phyloP scores from a whole-genome alignment of 2,113 vertebrate species.

The Pardalotus punctatus region DNA sequence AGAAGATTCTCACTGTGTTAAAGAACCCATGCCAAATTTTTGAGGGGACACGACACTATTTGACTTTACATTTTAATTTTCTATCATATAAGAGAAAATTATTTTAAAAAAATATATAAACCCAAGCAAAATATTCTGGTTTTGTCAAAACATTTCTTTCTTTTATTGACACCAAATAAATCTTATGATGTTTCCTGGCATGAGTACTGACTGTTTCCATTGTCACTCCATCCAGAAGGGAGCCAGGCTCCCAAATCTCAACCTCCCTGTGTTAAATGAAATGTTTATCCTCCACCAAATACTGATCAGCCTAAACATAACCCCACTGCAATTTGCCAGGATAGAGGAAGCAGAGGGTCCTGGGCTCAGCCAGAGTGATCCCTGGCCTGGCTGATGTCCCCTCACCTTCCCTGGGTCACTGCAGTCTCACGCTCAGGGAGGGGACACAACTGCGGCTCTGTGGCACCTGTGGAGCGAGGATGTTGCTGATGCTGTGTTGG shows the following conservation, averaged over 20 bases:
- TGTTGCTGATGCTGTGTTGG: neutral
- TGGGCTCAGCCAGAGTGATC: neutral
- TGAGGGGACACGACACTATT: neutral
- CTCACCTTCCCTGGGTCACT: neutral
- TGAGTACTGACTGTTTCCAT: neutral
- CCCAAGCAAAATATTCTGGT: neutral
- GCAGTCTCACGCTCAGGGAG: neutral
- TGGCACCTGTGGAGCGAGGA: neutral
- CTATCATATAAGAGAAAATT: neutral
- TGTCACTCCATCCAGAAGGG: neutral
- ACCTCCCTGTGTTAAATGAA: neutral
- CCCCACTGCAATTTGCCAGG: neutral
- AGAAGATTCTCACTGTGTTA: neutral
- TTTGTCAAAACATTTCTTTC: constrained; percentile 23
- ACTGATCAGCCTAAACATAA: neutral
- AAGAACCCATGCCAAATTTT: neutral
- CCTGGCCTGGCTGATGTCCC: neutral
- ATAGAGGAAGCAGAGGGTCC: neutral
- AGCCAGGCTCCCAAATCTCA: neutral
- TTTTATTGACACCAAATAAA: constrained; percentile 18
- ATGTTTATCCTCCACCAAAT: neutral
- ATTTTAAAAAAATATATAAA: neutral
- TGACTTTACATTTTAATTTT: constrained; percentile 9
- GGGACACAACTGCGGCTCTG: neutral
- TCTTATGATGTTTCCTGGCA: constrained; percentile 10